Base-by-base conservation (phyloP, 2,888 invertebrate species). In the Pterobdella sp. region DNA sequence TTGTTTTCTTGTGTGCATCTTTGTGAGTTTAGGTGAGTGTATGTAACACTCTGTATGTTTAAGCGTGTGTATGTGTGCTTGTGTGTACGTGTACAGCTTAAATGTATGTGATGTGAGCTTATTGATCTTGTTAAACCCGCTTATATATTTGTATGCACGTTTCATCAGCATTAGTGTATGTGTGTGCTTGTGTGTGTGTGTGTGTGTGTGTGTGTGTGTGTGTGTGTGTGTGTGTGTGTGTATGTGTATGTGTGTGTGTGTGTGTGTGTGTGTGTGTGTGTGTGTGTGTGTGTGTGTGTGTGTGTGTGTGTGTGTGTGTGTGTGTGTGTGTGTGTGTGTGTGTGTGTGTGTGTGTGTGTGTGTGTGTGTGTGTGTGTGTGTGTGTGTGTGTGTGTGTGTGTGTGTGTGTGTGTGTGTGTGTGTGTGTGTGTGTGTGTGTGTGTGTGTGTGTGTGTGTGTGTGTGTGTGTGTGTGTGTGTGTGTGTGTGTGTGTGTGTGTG, bases 401-500 rank as follows among this genome's bases (percentile, higher is more conserved):
- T 42, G 42, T 18, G 18, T 72, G 32, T 2, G 56, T 35, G 34
- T 4, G 64, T 64, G 35, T 56, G 56, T 52, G 22, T 34, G 34
- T 73, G 29, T 56, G 69, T 60, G 66, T 69, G 29, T 29, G n/a
- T 56, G 68, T n/a, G 66, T 68, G 49, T 35, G 52, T 56, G 35
- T 60, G 49, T 29, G 35, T 70, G 35, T 34, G 4, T 70, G 42
- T 34, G n/a, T 67, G 36, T 67, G 56, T 72, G 36, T 49, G 56
- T 67, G 37, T 31, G 35, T 67, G 37, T 31, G 42, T 42, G 65
- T 67, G 35, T 72, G 65, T 67, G 3, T 31, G 65, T 67, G 14
- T 72, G 34, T 67, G 32, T 1, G 65, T 67, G 56, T 72, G 26
- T 42, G 42, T 72, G 36, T 65, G 35, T 72, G 65, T 72, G 32